These are phyloP conservation scores for Tethya wilhelma DNA, from an alignment of 37 sponge, comb jelly and placozoan genomes.

Conservation along the genomic window DNA sequence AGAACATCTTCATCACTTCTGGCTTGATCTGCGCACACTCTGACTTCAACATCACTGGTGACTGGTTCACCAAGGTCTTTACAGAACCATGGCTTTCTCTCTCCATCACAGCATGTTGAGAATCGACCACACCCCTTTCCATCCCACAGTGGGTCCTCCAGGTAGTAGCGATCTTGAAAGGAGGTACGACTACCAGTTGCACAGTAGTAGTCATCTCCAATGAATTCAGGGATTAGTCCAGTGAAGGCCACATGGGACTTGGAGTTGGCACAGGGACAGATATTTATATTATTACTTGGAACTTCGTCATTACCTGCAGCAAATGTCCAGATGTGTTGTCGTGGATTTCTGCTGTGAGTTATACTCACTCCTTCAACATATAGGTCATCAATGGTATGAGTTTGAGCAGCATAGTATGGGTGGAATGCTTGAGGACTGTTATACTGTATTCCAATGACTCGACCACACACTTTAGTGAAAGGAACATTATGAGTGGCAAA, in stretches of 20 bases:
- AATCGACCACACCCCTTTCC: constrained; percentile 39
- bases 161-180: not conserved
- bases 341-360: too few species aligned
- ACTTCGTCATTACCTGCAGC: too few species aligned
- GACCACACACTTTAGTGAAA: constrained; percentile 37
- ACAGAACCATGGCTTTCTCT: constrained; percentile 34
- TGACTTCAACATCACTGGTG: constrained; percentile 29
- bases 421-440: constrained; percentile 28
- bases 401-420: not conserved
- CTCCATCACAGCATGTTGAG: constrained; percentile 42
- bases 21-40: constrained; percentile 27
- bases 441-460: constrained; percentile 32
- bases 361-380: too few species aligned
- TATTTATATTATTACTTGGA: too few species aligned
- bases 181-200: constrained; percentile 22
- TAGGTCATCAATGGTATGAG: constrained; percentile 13
- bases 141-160: constrained; percentile 55
- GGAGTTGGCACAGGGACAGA: constrained; percentile 37
- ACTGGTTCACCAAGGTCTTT: constrained; percentile 9
- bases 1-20: constrained; percentile 27
- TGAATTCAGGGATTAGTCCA: constrained; percentile 26
- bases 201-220: constrained; percentile 51
- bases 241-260: constrained; percentile 7
- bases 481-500: constrained; percentile 18
- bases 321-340: too few species aligned